phyloP scores from a whole-genome alignment of 2,888 invertebrate species.

The Pseudococcus jackbeardsleyi region DNA sequence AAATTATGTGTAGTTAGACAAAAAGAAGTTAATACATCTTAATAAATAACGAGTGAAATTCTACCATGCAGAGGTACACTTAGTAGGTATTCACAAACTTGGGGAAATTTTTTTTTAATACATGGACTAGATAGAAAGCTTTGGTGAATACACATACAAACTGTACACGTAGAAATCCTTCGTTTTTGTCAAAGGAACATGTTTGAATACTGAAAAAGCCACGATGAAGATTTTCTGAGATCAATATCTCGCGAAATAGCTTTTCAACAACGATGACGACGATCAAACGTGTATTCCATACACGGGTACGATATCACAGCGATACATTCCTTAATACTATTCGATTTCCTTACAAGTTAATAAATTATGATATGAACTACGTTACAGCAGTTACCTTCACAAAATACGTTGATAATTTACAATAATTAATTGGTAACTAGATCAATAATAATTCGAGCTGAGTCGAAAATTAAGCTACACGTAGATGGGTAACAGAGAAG shows the following conservation, averaged over 20 bases:
- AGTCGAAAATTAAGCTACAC: not conserved
- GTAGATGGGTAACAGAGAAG: not conserved
- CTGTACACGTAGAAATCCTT: conserved; percentile 20
- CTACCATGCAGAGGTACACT: not conserved
- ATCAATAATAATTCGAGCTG: conserved; percentile 22
- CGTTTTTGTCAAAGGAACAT: conserved; percentile 19
- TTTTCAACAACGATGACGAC: conserved; percentile 2
- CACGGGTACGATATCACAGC: conserved; percentile 36
- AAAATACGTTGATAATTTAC: conserved; percentile 5
- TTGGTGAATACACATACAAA: conserved; percentile 38
- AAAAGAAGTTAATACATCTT: conserved; percentile 33
- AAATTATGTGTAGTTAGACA: conserved; percentile 24
- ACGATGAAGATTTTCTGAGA: conserved; percentile 39
- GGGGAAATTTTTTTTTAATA: not conserved
- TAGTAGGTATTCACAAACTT: not conserved
- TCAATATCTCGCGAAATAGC: conserved; percentile 41
- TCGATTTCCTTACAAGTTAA: conserved; percentile 1
- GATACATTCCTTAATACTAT: conserved; percentile 42
- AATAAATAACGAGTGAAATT: conserved; percentile 13
- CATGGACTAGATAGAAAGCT: conserved; percentile 38
- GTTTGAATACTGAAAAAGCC: conserved; percentile 33
- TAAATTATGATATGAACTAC: conserved; percentile 53
- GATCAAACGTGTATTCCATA: not conserved
- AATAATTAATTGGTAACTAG: conserved; percentile 50
- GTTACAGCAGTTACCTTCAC: conserved; percentile 9